Evolutionary conservation across 2,888 invertebrate species (phyloP).

Genomic region (Noctua comes): DNA sequence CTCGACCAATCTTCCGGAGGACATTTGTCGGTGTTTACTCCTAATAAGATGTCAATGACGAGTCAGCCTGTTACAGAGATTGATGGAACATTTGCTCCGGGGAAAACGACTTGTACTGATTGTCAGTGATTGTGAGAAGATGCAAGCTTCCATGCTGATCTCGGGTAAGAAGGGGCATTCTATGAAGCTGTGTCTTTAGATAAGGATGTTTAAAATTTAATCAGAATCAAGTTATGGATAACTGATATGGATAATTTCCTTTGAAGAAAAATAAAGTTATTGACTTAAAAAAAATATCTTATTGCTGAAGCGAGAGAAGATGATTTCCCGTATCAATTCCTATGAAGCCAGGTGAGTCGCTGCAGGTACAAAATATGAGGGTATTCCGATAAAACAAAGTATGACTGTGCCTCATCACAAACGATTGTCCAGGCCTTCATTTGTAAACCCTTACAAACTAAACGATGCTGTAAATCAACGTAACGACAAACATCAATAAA

Average conservation of each 20-base stretch:
- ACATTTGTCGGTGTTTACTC: conserved; percentile 68
- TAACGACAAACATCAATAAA: conserved; percentile 52
- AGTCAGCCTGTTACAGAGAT: conserved; percentile 68
- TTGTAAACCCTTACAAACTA: neutral
- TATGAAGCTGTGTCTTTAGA: neutral
- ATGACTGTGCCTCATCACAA: no score
- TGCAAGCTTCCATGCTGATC: neutral
- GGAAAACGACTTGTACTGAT: conserved; percentile 45
- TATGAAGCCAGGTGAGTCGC: neutral
- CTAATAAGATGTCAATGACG: conserved; percentile 76
- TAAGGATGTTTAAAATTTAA: neutral
- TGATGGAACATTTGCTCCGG: conserved; percentile 69
- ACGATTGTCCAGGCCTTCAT: no score
- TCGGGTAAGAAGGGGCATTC: neutral
- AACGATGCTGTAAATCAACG: conserved; percentile 20
- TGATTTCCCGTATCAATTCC: neutral
- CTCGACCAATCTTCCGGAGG: conserved; percentile 42
- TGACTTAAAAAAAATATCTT: neutral
- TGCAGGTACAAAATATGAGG: neutral
- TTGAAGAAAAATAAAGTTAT: neutral
- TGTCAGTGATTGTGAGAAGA: conserved; percentile 4
- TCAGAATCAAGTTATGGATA: neutral
- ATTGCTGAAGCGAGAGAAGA: neutral
- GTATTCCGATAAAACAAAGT: neutral
- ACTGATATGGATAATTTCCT: neutral